phyloP scores from a whole-genome alignment of 2,113 vertebrate species.

The Macrotis lagotis region DNA sequence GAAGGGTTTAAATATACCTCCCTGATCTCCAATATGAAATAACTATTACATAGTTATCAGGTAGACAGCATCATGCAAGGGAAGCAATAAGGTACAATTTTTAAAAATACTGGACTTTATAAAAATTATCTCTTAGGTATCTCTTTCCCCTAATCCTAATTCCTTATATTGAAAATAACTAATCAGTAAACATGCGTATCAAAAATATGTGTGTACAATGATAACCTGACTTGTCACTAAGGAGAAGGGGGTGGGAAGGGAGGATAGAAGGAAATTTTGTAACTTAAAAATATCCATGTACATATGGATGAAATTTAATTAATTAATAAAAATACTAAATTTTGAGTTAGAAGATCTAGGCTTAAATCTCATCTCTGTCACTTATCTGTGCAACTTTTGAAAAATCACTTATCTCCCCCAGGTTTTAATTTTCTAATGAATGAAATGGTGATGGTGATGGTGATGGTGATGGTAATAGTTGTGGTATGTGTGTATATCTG shows the following conservation, averaged over 20 bases:
- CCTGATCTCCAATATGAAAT: not conserved
- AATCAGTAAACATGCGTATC: too few species aligned
- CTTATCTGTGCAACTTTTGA: not conserved
- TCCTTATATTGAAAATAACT: too few species aligned
- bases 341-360: not conserved
- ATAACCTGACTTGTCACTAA: too few species aligned
- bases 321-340: not conserved
- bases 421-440: not conserved
- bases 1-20: not conserved
- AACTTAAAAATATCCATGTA: too few species aligned
- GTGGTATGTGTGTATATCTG: not conserved
- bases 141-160: too few species aligned
- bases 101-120: too few species aligned
- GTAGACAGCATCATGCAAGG: not conserved
- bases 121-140: too few species aligned
- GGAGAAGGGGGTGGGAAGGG: too few species aligned
- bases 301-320: too few species aligned
- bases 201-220: too few species aligned
- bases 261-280: too few species aligned
- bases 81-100: not conserved
- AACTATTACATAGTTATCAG: not conserved
- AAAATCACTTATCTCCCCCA: not conserved
- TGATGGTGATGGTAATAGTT: too few species aligned
- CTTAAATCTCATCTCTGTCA: not conserved
- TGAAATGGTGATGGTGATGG: not conserved